phyloP scores from a whole-genome alignment of 1,140 invertebrate genomes.

The Procambarus virginalis region DNA sequence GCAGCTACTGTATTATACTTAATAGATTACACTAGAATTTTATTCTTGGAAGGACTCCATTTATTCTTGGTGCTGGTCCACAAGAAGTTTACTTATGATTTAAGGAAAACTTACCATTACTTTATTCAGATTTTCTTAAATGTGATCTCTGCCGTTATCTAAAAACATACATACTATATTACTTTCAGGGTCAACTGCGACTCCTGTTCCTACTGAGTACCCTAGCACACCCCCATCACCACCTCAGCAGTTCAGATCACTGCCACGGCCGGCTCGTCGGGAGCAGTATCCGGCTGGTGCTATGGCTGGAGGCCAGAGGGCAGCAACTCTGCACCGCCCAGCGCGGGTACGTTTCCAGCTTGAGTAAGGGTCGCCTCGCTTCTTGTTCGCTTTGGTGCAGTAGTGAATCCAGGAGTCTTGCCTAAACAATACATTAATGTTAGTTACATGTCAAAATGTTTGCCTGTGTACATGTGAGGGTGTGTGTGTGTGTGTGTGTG shows the following conservation, averaged over 20 bases:
- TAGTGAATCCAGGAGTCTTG: conserved; percentile 22
- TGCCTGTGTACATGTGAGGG: not conserved
- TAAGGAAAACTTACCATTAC: no score
- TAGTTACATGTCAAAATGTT: no score
- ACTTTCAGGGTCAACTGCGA: conserved; percentile 8
- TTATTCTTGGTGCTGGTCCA: no score
- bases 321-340: conserved; percentile 69
- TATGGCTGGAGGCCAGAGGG: conserved; percentile 46
- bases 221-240: conserved; percentile 69
- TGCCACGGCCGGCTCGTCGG: conserved; percentile 65
- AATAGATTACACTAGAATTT: no score
- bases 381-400: conserved; percentile 64
- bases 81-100: no score
- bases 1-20: no score
- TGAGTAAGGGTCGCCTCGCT: conserved; percentile 70
- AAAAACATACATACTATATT: no score
- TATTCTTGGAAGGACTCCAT: no score
- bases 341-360: conserved; percentile 71
- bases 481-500: no score
- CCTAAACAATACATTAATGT: not conserved
- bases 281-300: conserved; percentile 62
- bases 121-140: no score
- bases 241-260: conserved; percentile 69
- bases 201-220: conserved; percentile 54
- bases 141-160: no score